phyloP scores from a whole-genome alignment of 2,797 vertebrate genomes.

The Hemibagrus guttatus region DNA sequence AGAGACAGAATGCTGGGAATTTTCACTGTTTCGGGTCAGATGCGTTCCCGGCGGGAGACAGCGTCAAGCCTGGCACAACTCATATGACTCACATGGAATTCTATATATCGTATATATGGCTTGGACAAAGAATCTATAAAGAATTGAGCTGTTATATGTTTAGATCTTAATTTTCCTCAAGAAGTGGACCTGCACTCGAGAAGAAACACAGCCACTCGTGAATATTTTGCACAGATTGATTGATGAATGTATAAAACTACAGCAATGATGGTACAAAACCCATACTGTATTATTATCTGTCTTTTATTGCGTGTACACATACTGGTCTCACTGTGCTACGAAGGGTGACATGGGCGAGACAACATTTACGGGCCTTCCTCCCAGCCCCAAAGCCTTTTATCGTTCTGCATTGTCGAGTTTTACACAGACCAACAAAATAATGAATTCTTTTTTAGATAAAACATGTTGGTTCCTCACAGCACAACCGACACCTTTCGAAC shows the following conservation, averaged over 20 bases:
- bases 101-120: neutral
- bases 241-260: slow-evolving; percentile 44
- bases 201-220: slow-evolving; percentile 26
- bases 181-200: slow-evolving; percentile 5
- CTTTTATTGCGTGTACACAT: neutral
- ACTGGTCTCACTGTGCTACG: slow-evolving; percentile 26
- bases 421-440: slow-evolving; percentile 11
- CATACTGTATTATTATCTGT: slow-evolving; percentile 25
- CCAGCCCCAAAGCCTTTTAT: slow-evolving; percentile 35
- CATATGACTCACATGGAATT: slow-evolving; percentile 74
- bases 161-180: slow-evolving; percentile 12
- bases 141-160: neutral
- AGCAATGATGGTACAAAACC: slow-evolving; percentile 30
- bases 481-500: slow-evolving; percentile 16
- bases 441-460: slow-evolving; percentile 29
- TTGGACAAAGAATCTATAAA: slow-evolving; percentile 16
- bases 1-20: slow-evolving; percentile 74
- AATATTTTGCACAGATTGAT: slow-evolving; percentile 48
- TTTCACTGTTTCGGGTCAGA: slow-evolving; percentile 89
- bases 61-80: slow-evolving; percentile 94
- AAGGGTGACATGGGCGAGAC: neutral
- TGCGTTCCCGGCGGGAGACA: slow-evolving; percentile 81
- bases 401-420: neutral
- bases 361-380: slow-evolving; percentile 20
- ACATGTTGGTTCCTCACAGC: slow-evolving; percentile 30